Conservation (phyloP, 2,888 invertebrate species). For the Cosmia pyralina region DNA sequence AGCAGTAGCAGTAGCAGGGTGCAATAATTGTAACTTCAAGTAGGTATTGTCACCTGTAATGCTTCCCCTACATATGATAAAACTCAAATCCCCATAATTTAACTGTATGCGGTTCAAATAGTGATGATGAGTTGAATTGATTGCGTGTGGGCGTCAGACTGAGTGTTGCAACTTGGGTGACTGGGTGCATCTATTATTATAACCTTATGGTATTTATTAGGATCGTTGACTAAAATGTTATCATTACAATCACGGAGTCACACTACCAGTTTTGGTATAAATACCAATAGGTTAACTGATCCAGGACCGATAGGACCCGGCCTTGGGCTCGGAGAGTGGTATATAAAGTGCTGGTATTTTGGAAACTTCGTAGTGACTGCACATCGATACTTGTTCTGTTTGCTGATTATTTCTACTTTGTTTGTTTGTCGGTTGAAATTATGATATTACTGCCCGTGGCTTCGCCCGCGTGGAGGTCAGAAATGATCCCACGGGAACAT, state of each 20-base stretch:
- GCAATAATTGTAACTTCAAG: not conserved
- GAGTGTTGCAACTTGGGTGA: not conserved
- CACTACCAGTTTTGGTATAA: slow-evolving; percentile 8
- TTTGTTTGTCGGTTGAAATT: not conserved
- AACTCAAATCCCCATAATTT: not conserved
- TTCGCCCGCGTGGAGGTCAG: no score
- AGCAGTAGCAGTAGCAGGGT: not conserved
- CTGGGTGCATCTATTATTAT: not conserved
- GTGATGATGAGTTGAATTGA: not conserved
- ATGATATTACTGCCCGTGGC: no score
- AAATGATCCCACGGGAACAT: no score
- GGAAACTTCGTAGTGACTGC: not conserved
- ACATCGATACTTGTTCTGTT: not conserved
- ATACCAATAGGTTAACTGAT: slow-evolving; percentile 36
- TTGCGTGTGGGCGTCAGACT: not conserved
- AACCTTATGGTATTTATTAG: slow-evolving; percentile 4
- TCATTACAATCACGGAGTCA: slow-evolving; percentile 27
- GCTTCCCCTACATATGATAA: not conserved
- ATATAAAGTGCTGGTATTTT: not conserved
- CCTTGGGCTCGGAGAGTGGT: slow-evolving; percentile 15
- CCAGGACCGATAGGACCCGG: slow-evolving; percentile 3
- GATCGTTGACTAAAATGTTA: slow-evolving; percentile 32
- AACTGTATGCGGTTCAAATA: not conserved
- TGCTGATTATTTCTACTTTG: not conserved
- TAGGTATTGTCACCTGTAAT: not conserved